phyloP scores from a whole-genome alignment of 1,140 invertebrate genomes.

The Lanistes nyassanus region DNA sequence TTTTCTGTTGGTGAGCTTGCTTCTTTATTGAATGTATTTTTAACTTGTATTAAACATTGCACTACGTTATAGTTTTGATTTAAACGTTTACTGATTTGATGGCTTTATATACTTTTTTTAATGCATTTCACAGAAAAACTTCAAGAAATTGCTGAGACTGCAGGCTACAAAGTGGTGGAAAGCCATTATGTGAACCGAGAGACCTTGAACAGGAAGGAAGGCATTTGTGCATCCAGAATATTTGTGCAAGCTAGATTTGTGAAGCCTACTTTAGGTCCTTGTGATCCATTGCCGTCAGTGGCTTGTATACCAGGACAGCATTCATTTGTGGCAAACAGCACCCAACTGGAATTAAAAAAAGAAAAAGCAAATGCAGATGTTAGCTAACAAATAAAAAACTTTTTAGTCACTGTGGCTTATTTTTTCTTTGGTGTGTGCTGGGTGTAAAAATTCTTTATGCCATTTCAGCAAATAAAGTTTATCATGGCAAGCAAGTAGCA shows the following conservation, averaged over 20 bases:
- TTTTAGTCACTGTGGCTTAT: no score
- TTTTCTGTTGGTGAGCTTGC: slow-evolving; percentile 71
- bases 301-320: no score
- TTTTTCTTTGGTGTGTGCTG: no score
- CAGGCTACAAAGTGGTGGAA: slow-evolving; percentile 73
- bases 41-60: not conserved
- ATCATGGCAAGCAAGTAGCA: no score
- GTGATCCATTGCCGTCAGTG: no score
- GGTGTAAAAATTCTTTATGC: no score
- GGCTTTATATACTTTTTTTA: slow-evolving; percentile 29
- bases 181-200: slow-evolving; percentile 82
- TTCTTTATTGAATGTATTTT: not conserved
- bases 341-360: no score
- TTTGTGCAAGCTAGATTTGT: slow-evolving; percentile 92
- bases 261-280: slow-evolving; percentile 38
- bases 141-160: slow-evolving; percentile 51
- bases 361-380: no score
- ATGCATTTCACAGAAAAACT: slow-evolving; percentile 48
- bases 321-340: no score
- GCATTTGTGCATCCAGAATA: slow-evolving; percentile 86
- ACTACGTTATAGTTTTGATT: not conserved
- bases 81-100: not conserved
- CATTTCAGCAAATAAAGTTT: no score
- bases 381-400: no score
- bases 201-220: slow-evolving; percentile 92